phyloP scores from a whole-genome alignment of 2,888 invertebrate genomes.

The Xanthorhoe spadicearia region DNA sequence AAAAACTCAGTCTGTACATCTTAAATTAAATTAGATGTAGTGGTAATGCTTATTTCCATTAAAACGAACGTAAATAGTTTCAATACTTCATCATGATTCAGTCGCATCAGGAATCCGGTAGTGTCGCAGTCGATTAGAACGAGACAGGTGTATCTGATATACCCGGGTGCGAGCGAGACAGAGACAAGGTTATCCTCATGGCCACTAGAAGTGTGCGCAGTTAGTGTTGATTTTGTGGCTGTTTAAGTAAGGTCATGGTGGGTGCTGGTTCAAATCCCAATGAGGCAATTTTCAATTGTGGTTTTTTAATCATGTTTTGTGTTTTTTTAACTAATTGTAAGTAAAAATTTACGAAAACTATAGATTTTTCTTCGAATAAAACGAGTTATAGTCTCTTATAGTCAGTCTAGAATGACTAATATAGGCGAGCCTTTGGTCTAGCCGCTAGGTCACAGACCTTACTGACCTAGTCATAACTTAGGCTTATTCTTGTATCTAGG shows the following conservation, averaged over 20 bases:
- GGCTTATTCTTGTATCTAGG: conserved; percentile 11
- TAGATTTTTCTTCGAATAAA: no score
- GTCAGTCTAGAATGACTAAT: no score
- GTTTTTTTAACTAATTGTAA: neutral
- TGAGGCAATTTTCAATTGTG: neutral
- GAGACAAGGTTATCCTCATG: conserved; percentile 77
- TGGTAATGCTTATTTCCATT: neutral
- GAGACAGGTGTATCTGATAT: conserved; percentile 52
- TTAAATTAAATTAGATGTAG: neutral
- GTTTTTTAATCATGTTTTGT: neutral
- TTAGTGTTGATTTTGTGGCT: conserved; percentile 32
- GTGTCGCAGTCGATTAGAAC: conserved; percentile 61
- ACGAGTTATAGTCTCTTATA: no score
- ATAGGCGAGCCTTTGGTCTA: conserved; percentile 10
- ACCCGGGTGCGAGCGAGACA: conserved; percentile 60
- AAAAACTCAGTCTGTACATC: no score
- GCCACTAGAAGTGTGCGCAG: conserved; percentile 62
- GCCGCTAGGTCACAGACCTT: conserved; percentile 40
- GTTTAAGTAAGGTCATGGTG: conserved; percentile 25
- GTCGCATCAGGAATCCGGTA: conserved; percentile 71
- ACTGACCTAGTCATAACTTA: conserved; percentile 18
- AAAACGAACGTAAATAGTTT: neutral
- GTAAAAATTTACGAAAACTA: no score
- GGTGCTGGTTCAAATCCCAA: conserved; percentile 19
- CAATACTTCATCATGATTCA: conserved; percentile 25